Evolutionary conservation across 2,113 vertebrate genomes (phyloP).

Genomic region (Chloropsis hardwickii): DNA sequence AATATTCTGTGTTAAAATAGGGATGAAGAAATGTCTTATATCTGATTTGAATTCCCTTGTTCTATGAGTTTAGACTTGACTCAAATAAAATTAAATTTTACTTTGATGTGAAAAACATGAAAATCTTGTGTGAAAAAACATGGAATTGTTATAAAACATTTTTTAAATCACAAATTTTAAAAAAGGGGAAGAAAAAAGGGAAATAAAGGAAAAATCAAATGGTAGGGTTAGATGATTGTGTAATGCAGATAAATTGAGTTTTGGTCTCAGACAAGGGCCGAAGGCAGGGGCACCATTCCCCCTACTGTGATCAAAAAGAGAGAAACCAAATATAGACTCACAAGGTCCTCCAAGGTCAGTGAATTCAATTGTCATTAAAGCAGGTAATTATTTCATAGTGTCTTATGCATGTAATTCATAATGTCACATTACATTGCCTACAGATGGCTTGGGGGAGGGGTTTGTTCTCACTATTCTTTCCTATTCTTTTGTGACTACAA

Average conservation of each 20-base stretch:
- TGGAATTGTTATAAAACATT: neutral
- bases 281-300: neutral
- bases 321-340: neutral
- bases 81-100: neutral
- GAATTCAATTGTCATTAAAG: constrained; percentile 5
- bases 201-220: neutral
- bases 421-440: neutral
- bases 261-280: rapidly evolving
- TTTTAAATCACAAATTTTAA: neutral
- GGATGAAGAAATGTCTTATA: neutral
- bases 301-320: neutral
- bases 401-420: neutral
- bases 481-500: neutral
- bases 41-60: neutral
- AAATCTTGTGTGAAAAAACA: neutral
- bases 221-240: neutral
- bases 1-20: neutral
- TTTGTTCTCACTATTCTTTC: neutral
- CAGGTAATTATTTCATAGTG: constrained; percentile 9
- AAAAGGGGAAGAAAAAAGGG: rapidly evolving
- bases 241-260: neutral
- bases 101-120: neutral
- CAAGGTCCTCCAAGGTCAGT: neutral
- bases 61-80: neutral
- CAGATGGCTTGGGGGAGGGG: neutral